These are phyloP conservation scores for Archips xylosteana DNA, from an alignment of 2,888 invertebrate genomes.

Conservation along the genomic window DNA sequence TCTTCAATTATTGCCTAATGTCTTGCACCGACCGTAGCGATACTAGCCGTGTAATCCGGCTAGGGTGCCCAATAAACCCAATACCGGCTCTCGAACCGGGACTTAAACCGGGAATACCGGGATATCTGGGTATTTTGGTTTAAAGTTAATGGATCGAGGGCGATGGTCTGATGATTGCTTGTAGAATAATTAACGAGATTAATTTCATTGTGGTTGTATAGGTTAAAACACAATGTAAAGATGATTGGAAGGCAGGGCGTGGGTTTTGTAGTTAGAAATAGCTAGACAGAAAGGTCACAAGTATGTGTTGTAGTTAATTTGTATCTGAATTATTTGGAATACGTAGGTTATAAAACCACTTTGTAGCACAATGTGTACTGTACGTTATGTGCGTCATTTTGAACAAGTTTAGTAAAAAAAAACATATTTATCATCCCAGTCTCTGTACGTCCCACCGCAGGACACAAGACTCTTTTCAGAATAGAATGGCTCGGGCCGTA, in stretches of 20 bases:
- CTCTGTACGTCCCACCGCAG: too few relatives aligned
- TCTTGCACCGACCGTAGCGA: slow-evolving; percentile 53
- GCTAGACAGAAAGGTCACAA: neutral
- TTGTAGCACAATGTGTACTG: too few relatives aligned
- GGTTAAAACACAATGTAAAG: neutral
- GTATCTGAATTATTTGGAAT: too few relatives aligned
- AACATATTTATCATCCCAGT: too few relatives aligned
- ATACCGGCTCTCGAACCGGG: slow-evolving; percentile 17
- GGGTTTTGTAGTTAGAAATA: too few relatives aligned
- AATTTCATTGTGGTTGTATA: neutral
- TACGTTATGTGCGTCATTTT: too few relatives aligned
- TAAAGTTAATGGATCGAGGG: slow-evolving; percentile 26
- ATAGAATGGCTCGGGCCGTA: too few relatives aligned
- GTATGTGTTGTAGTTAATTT: too few relatives aligned
- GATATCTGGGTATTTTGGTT: slow-evolving; percentile 33
- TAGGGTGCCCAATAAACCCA: slow-evolving; percentile 41
- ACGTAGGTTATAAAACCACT: too few relatives aligned
- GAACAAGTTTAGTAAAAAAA: too few relatives aligned
- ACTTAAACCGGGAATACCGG: slow-evolving; percentile 10
- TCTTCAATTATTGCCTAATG: slow-evolving; percentile 63
- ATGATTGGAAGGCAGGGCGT: neutral
- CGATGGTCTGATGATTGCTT: slow-evolving; percentile 5
- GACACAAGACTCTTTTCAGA: too few relatives aligned
- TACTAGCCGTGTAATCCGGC: slow-evolving; percentile 61
- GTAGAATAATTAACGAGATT: neutral